Evolutionary conservation across 2,888 invertebrate species (phyloP).

Genomic region (Sialis fuliginosa): DNA sequence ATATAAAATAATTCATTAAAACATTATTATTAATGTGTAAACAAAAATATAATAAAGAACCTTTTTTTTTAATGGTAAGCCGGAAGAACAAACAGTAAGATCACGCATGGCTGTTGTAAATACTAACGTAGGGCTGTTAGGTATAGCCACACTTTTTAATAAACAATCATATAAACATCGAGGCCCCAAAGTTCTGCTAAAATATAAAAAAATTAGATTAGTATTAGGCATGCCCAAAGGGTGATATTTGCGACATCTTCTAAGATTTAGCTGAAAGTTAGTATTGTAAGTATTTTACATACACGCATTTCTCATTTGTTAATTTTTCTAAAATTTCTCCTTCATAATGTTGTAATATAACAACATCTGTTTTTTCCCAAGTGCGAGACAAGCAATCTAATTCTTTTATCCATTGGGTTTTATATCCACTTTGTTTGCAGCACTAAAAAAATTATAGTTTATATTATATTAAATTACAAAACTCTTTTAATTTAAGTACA

Average conservation of each 20-base stretch:
- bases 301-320: conserved; percentile 46
- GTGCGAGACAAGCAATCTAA: conserved; percentile 32
- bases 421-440: no score
- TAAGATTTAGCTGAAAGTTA: neutral
- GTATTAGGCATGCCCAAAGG: neutral
- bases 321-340: conserved; percentile 52
- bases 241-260: no score
- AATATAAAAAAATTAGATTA: conserved; percentile 9
- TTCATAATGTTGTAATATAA: conserved; percentile 61
- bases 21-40: conserved; percentile 11
- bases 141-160: conserved; percentile 51
- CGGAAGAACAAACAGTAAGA: conserved; percentile 47
- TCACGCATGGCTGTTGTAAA: conserved; percentile 68
- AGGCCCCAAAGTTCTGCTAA: conserved; percentile 62
- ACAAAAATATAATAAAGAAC: conserved; percentile 15
- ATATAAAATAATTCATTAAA: conserved; percentile 10
- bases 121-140: conserved; percentile 56
- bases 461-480: no score
- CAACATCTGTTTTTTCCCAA: conserved; percentile 50
- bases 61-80: conserved; percentile 30
- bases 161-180: conserved; percentile 61
- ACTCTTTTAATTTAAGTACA: no score
- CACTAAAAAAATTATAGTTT: no score
- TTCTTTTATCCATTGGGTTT: conserved; percentile 43
- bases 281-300: conserved; percentile 24